A percentile compares a stretch with the other conserved stretches of the same genome.
Evolutionary conservation across 2,113 vertebrate genomes (phyloP).

Genomic region (Mola mola): DNA sequence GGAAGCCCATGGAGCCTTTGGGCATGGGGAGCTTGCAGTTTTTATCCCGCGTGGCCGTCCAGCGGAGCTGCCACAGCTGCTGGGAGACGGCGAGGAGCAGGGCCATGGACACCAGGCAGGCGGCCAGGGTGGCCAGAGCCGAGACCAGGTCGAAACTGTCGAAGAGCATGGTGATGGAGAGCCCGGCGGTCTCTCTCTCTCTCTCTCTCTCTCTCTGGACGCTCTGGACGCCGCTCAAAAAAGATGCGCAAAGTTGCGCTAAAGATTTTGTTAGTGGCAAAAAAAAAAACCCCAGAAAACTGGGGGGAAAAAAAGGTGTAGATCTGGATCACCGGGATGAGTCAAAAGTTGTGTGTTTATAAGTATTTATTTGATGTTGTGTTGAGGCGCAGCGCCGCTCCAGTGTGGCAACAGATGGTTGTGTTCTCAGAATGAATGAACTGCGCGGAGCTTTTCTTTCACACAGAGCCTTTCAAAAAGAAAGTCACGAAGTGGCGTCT

Average conservation of each 20-base stretch:
- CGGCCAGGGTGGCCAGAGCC: constrained; percentile 93
- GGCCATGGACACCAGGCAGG: constrained; percentile 93
- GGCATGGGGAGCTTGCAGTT: constrained; percentile 96
- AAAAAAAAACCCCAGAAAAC: not conserved
- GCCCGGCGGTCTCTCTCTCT: constrained; percentile 7
- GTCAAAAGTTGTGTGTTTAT: not conserved
- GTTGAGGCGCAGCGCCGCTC: constrained; percentile 43
- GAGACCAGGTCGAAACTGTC: constrained; percentile 93
- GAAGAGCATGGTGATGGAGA: constrained; percentile 86
- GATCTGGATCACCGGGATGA: not conserved
- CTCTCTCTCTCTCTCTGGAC: constrained; percentile 24
- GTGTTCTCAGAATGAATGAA: constrained; percentile 64
- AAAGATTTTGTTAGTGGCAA: not conserved
- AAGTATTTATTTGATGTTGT: constrained; percentile 13
- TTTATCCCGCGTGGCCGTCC: constrained; percentile 96
- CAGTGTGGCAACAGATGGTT: constrained; percentile 1
- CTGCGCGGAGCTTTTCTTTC: constrained; percentile 1
- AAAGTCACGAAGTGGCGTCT: constrained; percentile 37
- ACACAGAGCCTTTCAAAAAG: too few relatives aligned
- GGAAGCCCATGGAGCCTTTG: constrained; percentile 98
- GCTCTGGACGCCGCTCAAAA: constrained; percentile 12
- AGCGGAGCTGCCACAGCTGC: constrained; percentile 96
- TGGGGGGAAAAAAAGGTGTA: too few relatives aligned
- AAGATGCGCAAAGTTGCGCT: constrained; percentile 1
- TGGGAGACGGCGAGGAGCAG: constrained; percentile 94